Percentiles rank a stretch among this genome's conserved stretches.
Evolutionary conservation across 2,113 vertebrate genomes (phyloP).

Genomic region (Lagopus leucura): DNA sequence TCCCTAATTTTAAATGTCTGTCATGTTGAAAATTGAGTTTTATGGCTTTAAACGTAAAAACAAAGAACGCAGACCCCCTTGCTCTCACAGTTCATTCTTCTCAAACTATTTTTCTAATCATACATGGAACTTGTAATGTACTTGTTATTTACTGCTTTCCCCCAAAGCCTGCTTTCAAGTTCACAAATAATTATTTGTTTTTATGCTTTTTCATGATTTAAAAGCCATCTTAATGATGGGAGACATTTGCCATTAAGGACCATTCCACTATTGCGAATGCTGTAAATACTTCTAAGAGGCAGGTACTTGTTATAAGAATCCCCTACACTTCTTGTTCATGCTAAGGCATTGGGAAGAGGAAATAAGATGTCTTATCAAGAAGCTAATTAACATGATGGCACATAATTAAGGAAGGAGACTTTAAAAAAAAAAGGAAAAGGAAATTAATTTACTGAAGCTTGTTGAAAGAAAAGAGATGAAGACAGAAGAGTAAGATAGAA

Average conservation of each 20-base stretch:
- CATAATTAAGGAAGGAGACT: background rate
- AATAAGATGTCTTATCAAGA: background rate
- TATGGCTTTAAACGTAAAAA: constrained; percentile 33
- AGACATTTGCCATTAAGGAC: background rate
- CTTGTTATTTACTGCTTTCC: background rate
- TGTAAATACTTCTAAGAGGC: background rate
- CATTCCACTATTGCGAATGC: background rate
- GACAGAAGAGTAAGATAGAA: background rate
- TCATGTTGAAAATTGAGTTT: constrained; percentile 49
- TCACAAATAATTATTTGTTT: background rate
- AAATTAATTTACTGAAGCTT: background rate
- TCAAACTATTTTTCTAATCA: background rate
- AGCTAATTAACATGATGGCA: background rate
- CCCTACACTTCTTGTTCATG: background rate
- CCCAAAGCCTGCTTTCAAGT: background rate
- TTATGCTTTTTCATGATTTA: background rate
- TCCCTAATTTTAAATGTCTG: background rate
- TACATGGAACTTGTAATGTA: background rate
- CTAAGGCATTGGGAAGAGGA: background rate
- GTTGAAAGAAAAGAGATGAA: background rate
- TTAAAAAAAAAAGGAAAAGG: background rate
- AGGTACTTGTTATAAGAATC: background rate
- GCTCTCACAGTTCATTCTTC: background rate
- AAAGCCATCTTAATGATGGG: background rate
- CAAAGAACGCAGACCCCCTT: background rate